Evolutionary conservation across 2,113 vertebrate genomes (phyloP).

Genomic region (Ramphastos sulfuratus): DNA sequence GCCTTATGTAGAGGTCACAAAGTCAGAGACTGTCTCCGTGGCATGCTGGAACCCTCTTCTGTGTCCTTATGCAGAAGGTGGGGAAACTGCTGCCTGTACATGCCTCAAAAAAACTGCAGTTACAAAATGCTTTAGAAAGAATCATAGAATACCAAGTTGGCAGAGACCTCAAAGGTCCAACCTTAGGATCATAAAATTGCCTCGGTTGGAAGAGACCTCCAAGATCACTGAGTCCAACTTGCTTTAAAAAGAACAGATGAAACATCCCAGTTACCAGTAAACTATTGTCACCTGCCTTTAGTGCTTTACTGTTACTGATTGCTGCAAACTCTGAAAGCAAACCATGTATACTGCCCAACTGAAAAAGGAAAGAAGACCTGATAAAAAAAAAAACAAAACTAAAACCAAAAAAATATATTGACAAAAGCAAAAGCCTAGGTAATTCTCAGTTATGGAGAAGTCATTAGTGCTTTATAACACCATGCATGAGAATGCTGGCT

Average conservation of each 20-base stretch:
- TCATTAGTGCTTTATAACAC: not conserved
- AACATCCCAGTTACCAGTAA: not conserved
- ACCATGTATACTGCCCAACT: not conserved
- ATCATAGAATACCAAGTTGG: no score
- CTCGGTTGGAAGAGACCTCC: no score
- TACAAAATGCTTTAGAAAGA: no score
- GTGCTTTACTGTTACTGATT: not conserved
- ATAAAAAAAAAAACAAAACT: not conserved
- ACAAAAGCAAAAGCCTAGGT: not conserved
- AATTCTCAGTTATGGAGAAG: not conserved
- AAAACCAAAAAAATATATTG: not conserved
- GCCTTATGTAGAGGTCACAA: accelerated
- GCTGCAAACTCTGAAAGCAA: not conserved
- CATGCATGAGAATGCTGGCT: not conserved
- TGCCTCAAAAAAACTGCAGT: not conserved
- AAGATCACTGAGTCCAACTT: no score
- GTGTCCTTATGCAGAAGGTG: not conserved
- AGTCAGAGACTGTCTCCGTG: accelerated
- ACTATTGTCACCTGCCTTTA: not conserved
- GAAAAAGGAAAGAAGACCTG: not conserved
- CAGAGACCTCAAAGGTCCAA: no score
- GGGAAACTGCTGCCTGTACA: not conserved
- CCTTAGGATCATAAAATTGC: no score
- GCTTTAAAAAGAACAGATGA: not conserved
- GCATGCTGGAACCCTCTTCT: accelerated